A percentile compares a stretch with the other conserved stretches of the same genome.
Evolutionary conservation across 2,888 invertebrate species (phyloP).

Genomic region (Trilocha varians): DNA sequence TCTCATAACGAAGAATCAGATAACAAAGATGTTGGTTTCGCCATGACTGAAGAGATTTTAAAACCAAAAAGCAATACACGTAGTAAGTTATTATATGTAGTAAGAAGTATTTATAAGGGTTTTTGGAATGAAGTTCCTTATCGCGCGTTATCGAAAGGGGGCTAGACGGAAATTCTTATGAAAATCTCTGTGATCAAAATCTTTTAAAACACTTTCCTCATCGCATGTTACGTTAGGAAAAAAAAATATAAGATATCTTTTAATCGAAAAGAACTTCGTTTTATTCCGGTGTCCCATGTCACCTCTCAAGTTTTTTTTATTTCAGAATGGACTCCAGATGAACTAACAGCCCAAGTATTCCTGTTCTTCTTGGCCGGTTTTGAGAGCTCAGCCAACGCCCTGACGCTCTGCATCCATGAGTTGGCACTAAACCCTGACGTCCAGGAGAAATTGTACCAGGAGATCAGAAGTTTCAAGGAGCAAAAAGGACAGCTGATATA

Average conservation of each 20-base stretch:
- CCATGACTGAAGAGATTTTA: conserved; percentile 14
- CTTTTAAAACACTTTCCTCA: no score
- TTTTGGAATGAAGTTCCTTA: no score
- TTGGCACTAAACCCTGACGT: conserved; percentile 49
- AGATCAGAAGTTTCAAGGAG: conserved; percentile 31
- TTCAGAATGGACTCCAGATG: conserved; percentile 51
- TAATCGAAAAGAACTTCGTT: no score
- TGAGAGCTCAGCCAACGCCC: conserved; percentile 48
- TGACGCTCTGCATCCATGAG: conserved; percentile 51
- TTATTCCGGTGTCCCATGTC: no score
- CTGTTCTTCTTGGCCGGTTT: conserved; percentile 64
- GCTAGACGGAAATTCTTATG: no score
- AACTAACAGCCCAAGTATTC: conserved; percentile 55
- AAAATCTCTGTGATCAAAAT: no score
- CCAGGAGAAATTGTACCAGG: conserved; percentile 53
- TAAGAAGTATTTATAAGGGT: neutral
- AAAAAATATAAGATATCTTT: no score
- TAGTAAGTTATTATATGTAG: conserved; percentile 18
- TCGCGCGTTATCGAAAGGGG: no score
- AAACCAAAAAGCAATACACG: conserved; percentile 10
- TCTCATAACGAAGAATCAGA: neutral
- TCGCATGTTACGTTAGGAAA: no score
- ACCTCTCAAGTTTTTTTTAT: no score
- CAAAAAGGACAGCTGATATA: conserved; percentile 25
- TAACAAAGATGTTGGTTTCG: conserved; percentile 11